phyloP scores from a whole-genome alignment of 2,888 invertebrate species.

The Coleophora flavipennella region DNA sequence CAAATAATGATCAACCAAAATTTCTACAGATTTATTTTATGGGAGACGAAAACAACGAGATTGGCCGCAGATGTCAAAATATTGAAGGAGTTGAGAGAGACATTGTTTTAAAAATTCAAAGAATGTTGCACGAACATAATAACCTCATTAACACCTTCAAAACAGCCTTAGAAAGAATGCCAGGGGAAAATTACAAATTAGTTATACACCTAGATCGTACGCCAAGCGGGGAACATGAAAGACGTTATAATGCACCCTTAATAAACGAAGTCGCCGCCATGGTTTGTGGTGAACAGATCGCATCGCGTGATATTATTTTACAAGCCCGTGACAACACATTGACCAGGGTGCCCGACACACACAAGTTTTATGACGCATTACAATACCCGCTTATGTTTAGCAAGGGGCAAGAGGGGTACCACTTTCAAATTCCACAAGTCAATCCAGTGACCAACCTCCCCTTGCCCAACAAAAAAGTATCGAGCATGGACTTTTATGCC shows the following conservation, averaged over 20 bases:
- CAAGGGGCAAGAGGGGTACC: too few species aligned
- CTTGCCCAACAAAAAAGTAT: too few species aligned
- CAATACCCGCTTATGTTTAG: too few species aligned
- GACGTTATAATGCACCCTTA: constrained; percentile 22
- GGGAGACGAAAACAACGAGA: constrained; percentile 20
- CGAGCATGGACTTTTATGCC: too few species aligned
- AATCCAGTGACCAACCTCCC: too few species aligned
- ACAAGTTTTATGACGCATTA: too few species aligned
- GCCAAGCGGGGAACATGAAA: constrained; percentile 24
- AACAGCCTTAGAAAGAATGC: constrained; percentile 22
- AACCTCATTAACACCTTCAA: constrained; percentile 22
- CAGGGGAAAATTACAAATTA: constrained; percentile 21
- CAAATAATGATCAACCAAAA: constrained; percentile 16
- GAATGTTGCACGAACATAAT: constrained; percentile 22
- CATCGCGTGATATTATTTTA: background rate
- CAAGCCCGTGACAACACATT: background rate
- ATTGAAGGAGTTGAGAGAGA: constrained; percentile 20
- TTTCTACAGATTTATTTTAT: constrained; percentile 29
- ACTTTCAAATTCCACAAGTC: too few species aligned
- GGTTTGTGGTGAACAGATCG: constrained; percentile 13
- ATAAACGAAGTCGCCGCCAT: constrained; percentile 24
- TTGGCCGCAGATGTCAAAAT: constrained; percentile 17
- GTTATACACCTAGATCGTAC: constrained; percentile 24
- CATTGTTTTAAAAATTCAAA: constrained; percentile 22
- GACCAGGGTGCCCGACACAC: too few species aligned